Percentiles rank a stretch among this genome's conserved stretches.
Conservation (phyloP, 1,140 invertebrate genomes). For the Danaus melanippus region DNA sequence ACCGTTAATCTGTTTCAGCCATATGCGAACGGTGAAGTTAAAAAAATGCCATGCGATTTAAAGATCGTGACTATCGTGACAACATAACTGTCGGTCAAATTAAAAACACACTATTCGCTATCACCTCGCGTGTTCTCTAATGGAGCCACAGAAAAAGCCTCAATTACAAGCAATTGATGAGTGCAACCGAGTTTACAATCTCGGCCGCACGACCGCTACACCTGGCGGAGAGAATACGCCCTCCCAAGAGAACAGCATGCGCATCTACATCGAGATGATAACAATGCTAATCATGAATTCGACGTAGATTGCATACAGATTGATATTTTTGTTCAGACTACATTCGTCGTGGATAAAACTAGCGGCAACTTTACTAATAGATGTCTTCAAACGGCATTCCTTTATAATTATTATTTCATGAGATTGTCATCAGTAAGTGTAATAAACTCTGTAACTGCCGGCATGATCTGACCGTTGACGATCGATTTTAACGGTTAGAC, state of each 20-base stretch:
- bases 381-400: no score
- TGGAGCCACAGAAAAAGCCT: conserved; percentile 46
- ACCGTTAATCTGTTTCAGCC: neutral
- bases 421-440: conserved; percentile 18
- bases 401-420: no score
- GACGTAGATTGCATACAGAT: no score
- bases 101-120: conserved; percentile 28
- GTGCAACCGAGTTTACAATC: conserved; percentile 38
- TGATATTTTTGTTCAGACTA: no score
- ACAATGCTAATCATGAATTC: no score
- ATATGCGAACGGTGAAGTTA: conserved; percentile 3
- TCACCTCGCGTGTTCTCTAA: conserved; percentile 50
- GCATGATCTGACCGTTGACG: conserved; percentile 43
- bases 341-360: no score
- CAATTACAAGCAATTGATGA: conserved; percentile 52
- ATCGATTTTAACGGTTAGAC: conserved; percentile 45
- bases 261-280: no score
- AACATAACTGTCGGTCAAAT: conserved; percentile 22
- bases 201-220: conserved; percentile 44
- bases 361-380: no score
- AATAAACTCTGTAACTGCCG: conserved; percentile 36
- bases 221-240: conserved; percentile 26
- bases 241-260: conserved; percentile 6
- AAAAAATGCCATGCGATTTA: conserved; percentile 8
- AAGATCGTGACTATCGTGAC: conserved; percentile 20